Evolutionary conservation across 1,140 invertebrate species (phyloP).

Genomic region (Philaenus spumarius): DNA sequence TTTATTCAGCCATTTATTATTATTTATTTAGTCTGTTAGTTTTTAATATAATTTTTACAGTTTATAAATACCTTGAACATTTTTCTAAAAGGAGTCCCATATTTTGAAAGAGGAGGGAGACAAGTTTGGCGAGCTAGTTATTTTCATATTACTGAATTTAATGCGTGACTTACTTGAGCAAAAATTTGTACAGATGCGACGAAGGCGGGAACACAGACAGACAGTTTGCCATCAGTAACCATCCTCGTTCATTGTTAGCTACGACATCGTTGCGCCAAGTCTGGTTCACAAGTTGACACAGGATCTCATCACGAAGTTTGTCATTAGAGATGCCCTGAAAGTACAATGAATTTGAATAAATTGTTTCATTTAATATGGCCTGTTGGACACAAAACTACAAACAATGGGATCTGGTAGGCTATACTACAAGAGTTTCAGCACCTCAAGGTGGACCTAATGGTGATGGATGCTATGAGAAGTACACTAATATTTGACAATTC

Average conservation of each 20-base stretch:
- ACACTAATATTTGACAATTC: too few relatives aligned
- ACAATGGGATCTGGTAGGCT: not conserved
- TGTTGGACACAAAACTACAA: slow-evolving; percentile 5
- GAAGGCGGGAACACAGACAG: slow-evolving; percentile 86
- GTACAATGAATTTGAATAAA: too few relatives aligned
- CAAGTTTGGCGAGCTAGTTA: not conserved
- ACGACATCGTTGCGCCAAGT: slow-evolving; percentile 75
- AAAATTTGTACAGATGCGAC: slow-evolving; percentile 68
- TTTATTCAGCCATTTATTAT: too few relatives aligned
- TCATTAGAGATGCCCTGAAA: slow-evolving; percentile 69
- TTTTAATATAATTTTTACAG: too few relatives aligned
- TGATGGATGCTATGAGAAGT: too few relatives aligned
- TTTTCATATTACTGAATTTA: not conserved
- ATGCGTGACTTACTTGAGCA: slow-evolving; percentile 64
- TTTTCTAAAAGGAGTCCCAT: too few relatives aligned
- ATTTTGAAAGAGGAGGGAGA: not conserved
- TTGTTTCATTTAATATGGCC: too few relatives aligned
- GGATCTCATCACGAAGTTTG: slow-evolving; percentile 84
- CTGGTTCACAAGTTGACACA: slow-evolving; percentile 93
- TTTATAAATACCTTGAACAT: too few relatives aligned
- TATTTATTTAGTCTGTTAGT: too few relatives aligned
- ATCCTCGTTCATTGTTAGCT: slow-evolving; percentile 68
- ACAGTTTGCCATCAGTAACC: slow-evolving; percentile 85
- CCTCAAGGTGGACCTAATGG: too few relatives aligned
- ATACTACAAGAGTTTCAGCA: too few relatives aligned